These are phyloP conservation scores for Zaprionus davidi DNA, from an alignment of 1,140 invertebrate species.

Conservation along the genomic window DNA sequence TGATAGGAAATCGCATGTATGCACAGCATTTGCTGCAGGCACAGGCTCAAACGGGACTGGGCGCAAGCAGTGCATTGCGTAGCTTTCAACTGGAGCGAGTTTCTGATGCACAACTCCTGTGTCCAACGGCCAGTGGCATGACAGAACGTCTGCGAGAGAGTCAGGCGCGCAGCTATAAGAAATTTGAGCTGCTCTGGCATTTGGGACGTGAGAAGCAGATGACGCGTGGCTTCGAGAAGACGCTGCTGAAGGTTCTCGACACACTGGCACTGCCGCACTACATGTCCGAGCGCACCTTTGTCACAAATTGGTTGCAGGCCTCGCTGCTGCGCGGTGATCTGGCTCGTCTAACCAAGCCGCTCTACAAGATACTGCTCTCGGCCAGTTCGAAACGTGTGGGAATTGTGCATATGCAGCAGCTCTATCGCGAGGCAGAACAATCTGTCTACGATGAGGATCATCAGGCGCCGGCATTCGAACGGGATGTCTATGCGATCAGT, in stretches of 20 bases:
- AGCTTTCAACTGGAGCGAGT: constrained; percentile 64
- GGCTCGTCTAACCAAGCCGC: constrained; percentile 91
- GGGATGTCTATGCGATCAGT: constrained; percentile 93
- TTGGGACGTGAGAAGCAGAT: constrained; percentile 88
- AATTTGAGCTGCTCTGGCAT: constrained; percentile 92
- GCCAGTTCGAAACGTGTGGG: constrained; percentile 93
- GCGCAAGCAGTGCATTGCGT: constrained; percentile 46
- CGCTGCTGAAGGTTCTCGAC: constrained; percentile 77
- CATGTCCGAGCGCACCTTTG: constrained; percentile 81
- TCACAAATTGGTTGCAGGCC: constrained; percentile 84
- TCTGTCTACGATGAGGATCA: constrained; percentile 79
- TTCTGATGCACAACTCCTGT: constrained; percentile 74
- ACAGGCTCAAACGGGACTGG: constrained; percentile 22
- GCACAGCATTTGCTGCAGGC: constrained; percentile 71
- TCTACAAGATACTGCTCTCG: constrained; percentile 91
- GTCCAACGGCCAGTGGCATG: constrained; percentile 46
- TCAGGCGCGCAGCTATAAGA: constrained; percentile 88
- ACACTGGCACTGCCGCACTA: constrained; percentile 74
- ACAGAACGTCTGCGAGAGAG: constrained; percentile 78
- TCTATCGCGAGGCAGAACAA: constrained; percentile 86
- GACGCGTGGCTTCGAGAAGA: constrained; percentile 84
- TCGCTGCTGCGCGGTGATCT: constrained; percentile 91
- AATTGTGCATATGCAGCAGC: constrained; percentile 92
- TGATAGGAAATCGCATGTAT: constrained; percentile 79
- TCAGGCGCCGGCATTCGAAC: constrained; percentile 84